phyloP scores from a whole-genome alignment of 1,140 invertebrate species.

The Drosophila kurseongensis region DNA sequence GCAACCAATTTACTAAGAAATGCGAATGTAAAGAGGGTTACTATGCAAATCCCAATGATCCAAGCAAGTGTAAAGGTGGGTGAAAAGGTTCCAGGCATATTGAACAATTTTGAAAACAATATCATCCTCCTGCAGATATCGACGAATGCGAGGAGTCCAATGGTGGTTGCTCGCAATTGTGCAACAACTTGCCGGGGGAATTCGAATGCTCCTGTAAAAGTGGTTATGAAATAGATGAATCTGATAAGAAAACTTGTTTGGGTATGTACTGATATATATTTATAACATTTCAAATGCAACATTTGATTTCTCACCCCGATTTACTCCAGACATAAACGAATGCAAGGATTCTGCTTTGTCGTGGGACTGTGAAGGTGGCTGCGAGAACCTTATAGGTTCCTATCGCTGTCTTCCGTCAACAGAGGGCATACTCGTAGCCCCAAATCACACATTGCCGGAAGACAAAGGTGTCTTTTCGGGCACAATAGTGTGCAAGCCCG shows the following conservation, averaged over 20 bases:
- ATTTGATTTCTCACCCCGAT: not conserved
- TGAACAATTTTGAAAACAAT: no score
- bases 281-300: not conserved
- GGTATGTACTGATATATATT: constrained; percentile 58
- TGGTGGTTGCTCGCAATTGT: constrained; percentile 87
- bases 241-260: constrained; percentile 71
- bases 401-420: constrained; percentile 86
- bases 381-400: constrained; percentile 89
- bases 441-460: not conserved
- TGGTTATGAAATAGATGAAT: constrained; percentile 83
- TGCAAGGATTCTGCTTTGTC: constrained; percentile 86
- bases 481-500: constrained; percentile 85
- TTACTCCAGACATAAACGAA: constrained; percentile 88
- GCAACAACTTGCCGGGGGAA: constrained; percentile 90
- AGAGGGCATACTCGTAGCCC: constrained; percentile 31
- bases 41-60: no score
- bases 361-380: constrained; percentile 86
- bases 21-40: no score
- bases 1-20: no score
- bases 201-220: constrained; percentile 89
- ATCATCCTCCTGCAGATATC: no score
- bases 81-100: no score
- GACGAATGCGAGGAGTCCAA: constrained; percentile 75
- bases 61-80: no score
- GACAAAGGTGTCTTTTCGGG: constrained; percentile 4